A percentile compares a stretch with the other conserved stretches of the same genome.
Evolutionary conservation across 2,113 vertebrate genomes (phyloP).

Genomic region (Numida meleagris): DNA sequence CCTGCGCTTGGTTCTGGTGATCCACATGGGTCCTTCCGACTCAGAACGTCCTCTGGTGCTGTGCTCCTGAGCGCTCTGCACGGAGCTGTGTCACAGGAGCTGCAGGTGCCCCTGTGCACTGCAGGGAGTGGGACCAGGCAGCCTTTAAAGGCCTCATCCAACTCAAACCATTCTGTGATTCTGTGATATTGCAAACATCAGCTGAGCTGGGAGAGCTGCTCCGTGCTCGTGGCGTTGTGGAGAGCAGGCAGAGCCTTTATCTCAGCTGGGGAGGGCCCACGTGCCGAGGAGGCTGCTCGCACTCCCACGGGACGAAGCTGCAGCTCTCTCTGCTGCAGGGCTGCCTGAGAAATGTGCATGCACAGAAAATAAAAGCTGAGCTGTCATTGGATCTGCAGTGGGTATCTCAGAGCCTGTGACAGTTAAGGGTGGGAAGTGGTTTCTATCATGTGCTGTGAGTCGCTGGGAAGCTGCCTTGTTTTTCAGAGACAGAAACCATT

Average conservation of each 20-base stretch:
- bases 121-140: no score
- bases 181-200: no score
- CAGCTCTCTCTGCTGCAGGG: background rate
- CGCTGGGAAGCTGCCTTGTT: background rate
- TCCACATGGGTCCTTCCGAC: no score
- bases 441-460: background rate
- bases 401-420: rapidly evolving
- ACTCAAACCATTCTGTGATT: no score
- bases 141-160: no score
- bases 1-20: no score
- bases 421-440: background rate
- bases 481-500: background rate
- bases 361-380: background rate
- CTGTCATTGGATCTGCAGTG: background rate
- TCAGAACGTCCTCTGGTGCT: no score
- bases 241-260: background rate
- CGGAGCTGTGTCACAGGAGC: no score
- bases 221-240: background rate
- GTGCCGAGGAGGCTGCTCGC: rapidly evolving
- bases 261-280: background rate
- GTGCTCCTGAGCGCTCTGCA: no score
- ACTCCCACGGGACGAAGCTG: rapidly evolving
- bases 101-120: no score
- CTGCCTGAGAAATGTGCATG: background rate
- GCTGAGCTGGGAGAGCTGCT: no score